phyloP scores from a whole-genome alignment of 2,888 invertebrate genomes.

The Nebria brevicollis region DNA sequence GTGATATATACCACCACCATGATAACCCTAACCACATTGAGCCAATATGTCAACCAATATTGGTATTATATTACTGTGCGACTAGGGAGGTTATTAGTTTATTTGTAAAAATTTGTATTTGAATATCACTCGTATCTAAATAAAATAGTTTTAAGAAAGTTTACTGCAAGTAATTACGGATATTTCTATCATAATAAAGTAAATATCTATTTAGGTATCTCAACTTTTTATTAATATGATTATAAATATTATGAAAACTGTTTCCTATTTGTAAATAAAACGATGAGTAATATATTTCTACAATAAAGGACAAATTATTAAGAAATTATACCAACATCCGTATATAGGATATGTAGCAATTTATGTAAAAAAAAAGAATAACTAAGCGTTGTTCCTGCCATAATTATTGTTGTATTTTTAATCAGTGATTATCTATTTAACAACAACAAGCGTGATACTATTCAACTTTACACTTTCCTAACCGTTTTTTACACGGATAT shows the following conservation, averaged over 20 bases:
- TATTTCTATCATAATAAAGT: too few relatives aligned
- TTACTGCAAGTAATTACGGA: too few relatives aligned
- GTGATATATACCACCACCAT: too few relatives aligned
- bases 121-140: too few relatives aligned
- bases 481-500: background rate
- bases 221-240: background rate
- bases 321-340: background rate
- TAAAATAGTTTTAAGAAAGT: too few relatives aligned
- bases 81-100: too few relatives aligned
- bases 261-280: constrained; percentile 1
- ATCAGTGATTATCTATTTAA: background rate
- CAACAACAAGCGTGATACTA: background rate
- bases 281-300: background rate
- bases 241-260: background rate
- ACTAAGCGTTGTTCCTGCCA: background rate
- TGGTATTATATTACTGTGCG: too few relatives aligned
- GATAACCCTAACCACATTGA: too few relatives aligned
- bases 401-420: background rate
- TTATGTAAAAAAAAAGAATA: background rate
- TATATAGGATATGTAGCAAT: background rate
- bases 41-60: too few relatives aligned
- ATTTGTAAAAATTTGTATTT: too few relatives aligned
- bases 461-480: background rate
- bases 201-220: background rate
- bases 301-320: background rate